Evolutionary conservation across 2,888 invertebrate species (phyloP).

Genomic region (Agonum fuliginosum): DNA sequence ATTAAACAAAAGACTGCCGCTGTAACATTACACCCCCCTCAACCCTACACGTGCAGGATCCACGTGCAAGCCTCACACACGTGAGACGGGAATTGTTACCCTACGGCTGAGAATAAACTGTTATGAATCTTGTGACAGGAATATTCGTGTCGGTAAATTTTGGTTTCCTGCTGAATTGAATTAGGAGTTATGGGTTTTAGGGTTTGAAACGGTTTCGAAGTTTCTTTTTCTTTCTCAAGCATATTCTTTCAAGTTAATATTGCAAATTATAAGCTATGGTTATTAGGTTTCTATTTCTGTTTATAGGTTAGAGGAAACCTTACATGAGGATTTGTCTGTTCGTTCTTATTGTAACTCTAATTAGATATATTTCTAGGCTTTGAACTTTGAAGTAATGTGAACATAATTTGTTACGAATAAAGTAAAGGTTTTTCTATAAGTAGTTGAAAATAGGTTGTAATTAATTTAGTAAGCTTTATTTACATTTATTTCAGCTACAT

Average conservation of each 20-base stretch:
- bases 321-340: too few species aligned
- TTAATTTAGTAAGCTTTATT: too few species aligned
- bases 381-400: too few species aligned
- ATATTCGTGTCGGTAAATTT: conserved; percentile 31
- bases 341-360: too few species aligned
- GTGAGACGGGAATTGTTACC: conserved; percentile 8
- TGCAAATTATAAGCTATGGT: not conserved
- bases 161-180: not conserved
- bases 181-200: conserved; percentile 10
- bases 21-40: not conserved
- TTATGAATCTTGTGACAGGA: conserved; percentile 3
- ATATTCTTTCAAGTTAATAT: too few species aligned
- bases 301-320: too few species aligned
- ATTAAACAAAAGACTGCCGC: not conserved
- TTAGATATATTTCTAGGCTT: too few species aligned
- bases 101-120: conserved; percentile 12
- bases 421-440: too few species aligned
- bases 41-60: not conserved
- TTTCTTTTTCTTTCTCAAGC: not conserved
- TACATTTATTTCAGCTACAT: too few species aligned
- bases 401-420: too few species aligned
- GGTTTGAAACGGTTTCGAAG: too few species aligned
- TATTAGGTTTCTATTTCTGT: not conserved
- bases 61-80: conserved; percentile 23
- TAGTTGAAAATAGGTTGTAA: too few species aligned